Percentiles rank a stretch among this genome's conserved stretches.
phyloP scores from a whole-genome alignment of 2,888 invertebrate species.

The Rhagonycha lutea region DNA sequence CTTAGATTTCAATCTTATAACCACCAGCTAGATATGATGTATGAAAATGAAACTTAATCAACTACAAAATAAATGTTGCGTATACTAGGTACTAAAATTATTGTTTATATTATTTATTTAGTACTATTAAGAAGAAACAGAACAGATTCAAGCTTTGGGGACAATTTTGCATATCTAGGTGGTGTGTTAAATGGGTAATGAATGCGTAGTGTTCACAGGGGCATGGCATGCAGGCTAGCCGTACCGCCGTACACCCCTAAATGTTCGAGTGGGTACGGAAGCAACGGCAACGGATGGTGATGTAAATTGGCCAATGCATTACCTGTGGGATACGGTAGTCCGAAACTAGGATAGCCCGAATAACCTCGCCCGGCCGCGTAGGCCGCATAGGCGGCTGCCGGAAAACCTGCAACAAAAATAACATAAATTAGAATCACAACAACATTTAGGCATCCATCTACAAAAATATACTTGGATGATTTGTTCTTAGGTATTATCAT shows the following conservation, averaged over 20 bases:
- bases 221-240: slow-evolving; percentile 74
- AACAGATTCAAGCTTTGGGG: not conserved
- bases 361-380: slow-evolving; percentile 96
- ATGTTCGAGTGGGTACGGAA: slow-evolving; percentile 69
- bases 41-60: not conserved
- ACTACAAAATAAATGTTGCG: not conserved
- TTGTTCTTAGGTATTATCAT: not conserved
- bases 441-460: not conserved
- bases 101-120: not conserved
- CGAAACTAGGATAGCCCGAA: slow-evolving; percentile 97
- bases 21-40: slow-evolving; percentile 22
- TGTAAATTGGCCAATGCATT: slow-evolving; percentile 83
- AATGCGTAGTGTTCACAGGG: slow-evolving; percentile 68
- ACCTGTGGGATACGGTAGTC: slow-evolving; percentile 97
- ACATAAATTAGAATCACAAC: slow-evolving; percentile 1
- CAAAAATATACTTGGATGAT: slow-evolving; percentile 6
- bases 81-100: not conserved
- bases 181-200: slow-evolving; percentile 34
- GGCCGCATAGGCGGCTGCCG: slow-evolving; percentile 93
- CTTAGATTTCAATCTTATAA: slow-evolving; percentile 11
- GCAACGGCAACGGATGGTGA: slow-evolving; percentile 67
- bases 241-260: slow-evolving; percentile 60
- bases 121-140: not conserved
- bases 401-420: slow-evolving; percentile 73
- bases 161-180: slow-evolving; percentile 21